These are phyloP conservation scores for Palloptera scutellata DNA, from an alignment of 2,888 invertebrate species.

Conservation along the genomic window DNA sequence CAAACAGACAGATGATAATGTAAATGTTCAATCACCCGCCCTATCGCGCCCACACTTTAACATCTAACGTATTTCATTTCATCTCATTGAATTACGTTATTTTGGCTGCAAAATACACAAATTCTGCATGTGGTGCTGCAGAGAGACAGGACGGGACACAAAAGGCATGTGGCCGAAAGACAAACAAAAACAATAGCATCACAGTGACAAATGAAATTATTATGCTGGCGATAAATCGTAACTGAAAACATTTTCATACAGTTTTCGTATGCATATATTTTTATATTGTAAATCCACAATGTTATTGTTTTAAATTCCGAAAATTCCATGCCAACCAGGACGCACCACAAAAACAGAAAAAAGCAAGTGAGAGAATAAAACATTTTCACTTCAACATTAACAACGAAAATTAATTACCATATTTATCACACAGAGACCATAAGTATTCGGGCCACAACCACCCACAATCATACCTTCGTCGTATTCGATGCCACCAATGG, in stretches of 20 bases:
- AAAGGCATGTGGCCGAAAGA: background rate
- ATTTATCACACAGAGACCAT: conserved; percentile 29
- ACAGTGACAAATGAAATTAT: conserved; percentile 22
- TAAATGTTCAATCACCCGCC: too few species aligned
- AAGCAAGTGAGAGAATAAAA: conserved; percentile 11
- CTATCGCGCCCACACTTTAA: too few species aligned
- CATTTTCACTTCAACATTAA: conserved; percentile 26
- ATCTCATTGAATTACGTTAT: too few species aligned
- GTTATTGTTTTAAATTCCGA: conserved; percentile 21
- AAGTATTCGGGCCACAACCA: conserved; percentile 5
- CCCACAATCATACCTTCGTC: too few species aligned
- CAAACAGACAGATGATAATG: too few species aligned
- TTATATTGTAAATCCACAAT: background rate
- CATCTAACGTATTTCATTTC: too few species aligned
- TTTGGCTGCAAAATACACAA: too few species aligned
- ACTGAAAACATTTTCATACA: background rate
- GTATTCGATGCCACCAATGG: too few species aligned
- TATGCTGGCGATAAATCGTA: conserved; percentile 12
- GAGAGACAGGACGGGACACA: background rate
- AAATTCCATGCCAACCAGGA: background rate
- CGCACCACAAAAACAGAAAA: background rate
- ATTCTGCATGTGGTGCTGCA: too few species aligned
- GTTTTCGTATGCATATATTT: too few species aligned
- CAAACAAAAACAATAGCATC: too few species aligned
- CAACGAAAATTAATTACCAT: conserved; percentile 29